Conservation (phyloP, 2,888 invertebrate genomes). For the Drosophila fungiperda region DNA sequence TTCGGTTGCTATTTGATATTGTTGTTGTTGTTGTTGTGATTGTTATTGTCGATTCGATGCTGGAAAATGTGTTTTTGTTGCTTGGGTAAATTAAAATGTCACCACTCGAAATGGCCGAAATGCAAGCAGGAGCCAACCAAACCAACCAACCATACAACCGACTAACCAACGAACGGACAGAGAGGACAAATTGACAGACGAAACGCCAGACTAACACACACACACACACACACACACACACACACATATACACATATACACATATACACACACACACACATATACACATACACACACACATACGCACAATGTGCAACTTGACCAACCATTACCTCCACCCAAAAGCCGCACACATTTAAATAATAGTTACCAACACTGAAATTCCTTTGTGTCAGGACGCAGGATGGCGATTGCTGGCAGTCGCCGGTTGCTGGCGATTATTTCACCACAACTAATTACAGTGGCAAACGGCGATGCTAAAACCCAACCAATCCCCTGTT, state of each 20-base stretch:
- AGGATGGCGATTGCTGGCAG: constrained; percentile 11
- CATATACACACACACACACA: constrained; percentile 17
- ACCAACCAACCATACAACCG: constrained; percentile 15
- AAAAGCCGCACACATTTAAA: constrained; percentile 48
- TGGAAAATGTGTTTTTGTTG: constrained; percentile 76
- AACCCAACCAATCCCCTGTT: neutral
- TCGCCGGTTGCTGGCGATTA: constrained; percentile 73
- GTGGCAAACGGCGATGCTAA: constrained; percentile 62
- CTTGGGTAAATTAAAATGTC: constrained; percentile 78
- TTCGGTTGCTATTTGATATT: constrained; percentile 7
- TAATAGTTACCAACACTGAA: constrained; percentile 41
- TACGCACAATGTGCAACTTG: constrained; percentile 18
- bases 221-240: constrained; percentile 24
- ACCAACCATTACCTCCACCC: constrained; percentile 10
- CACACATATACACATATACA: too few relatives aligned
- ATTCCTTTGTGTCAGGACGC: constrained; percentile 43
- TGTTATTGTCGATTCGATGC: constrained; percentile 54
- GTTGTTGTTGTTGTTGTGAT: constrained; percentile 22
- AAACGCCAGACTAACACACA: constrained; percentile 22
- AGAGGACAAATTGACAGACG: neutral
- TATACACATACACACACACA: constrained; percentile 19
- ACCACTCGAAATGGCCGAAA: constrained; percentile 69
- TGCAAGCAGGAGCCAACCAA: constrained; percentile 40
- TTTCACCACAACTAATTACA: constrained; percentile 79
- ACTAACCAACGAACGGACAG: constrained; percentile 12